Conservation (phyloP, 2,797 vertebrate genomes). For the Megalops cyprinoides region DNA sequence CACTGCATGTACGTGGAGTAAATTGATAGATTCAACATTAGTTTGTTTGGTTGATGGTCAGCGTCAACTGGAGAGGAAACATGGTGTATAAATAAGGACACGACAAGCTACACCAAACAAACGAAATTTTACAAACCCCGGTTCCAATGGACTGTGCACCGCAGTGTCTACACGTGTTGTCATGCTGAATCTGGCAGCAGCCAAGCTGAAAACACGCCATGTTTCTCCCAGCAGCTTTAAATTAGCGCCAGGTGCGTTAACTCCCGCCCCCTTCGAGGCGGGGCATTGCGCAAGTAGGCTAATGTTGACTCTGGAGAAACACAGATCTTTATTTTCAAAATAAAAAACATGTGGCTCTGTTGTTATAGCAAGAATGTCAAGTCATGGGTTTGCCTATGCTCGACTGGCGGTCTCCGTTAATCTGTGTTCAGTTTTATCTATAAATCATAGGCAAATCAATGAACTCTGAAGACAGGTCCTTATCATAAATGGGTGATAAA, state of each 20-base stretch:
- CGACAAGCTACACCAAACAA: not conserved
- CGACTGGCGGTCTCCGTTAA: too few species aligned
- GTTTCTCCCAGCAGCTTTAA: constrained; percentile 54
- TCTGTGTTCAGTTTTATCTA: too few species aligned
- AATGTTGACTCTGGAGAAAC: not conserved
- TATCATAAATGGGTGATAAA: too few species aligned
- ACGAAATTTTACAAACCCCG: constrained; percentile 56
- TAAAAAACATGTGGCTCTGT: too few species aligned
- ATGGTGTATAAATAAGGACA: too few species aligned
- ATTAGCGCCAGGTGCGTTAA: constrained; percentile 66
- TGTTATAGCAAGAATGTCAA: too few species aligned
- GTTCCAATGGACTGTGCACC: constrained; percentile 64
- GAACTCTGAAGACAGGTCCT: too few species aligned
- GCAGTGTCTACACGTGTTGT: constrained; percentile 58
- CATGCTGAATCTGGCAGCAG: constrained; percentile 47
- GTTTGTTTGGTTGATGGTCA: not conserved
- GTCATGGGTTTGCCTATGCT: too few species aligned
- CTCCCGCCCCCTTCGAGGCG: not conserved
- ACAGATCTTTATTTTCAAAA: too few species aligned
- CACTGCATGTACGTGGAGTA: too few species aligned
- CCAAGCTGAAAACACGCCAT: constrained; percentile 28
- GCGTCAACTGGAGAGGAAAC: not conserved
- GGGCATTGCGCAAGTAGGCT: not conserved
- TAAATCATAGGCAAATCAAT: too few species aligned
- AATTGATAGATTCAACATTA: too few species aligned